phyloP scores from a whole-genome alignment of 2,888 invertebrate species.

The Hecatera dysodea region DNA sequence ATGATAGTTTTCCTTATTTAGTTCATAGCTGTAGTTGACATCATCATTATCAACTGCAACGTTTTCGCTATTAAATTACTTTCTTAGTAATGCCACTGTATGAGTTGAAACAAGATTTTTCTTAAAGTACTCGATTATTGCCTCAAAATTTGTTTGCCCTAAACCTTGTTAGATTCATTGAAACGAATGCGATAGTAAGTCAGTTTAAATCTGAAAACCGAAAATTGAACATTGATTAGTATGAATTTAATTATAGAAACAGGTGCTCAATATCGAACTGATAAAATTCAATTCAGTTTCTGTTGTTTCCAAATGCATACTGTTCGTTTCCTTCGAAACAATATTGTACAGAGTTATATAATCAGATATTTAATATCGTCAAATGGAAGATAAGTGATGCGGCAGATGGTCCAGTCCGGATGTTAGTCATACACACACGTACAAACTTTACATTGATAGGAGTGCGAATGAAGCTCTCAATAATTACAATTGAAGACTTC shows the following conservation, averaged over 20 bases:
- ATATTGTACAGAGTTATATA: slow-evolving; percentile 62
- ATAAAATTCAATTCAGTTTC: neutral
- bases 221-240: no score
- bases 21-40: slow-evolving; percentile 33
- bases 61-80: slow-evolving; percentile 1
- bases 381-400: slow-evolving; percentile 74
- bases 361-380: slow-evolving; percentile 76
- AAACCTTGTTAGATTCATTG: no score
- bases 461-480: slow-evolving; percentile 82
- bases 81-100: neutral
- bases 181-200: no score
- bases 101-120: slow-evolving; percentile 5
- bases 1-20: slow-evolving; percentile 43
- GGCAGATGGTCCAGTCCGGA: slow-evolving; percentile 86
- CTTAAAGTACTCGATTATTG: no score
- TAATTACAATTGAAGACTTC: slow-evolving; percentile 89
- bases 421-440: slow-evolving; percentile 83
- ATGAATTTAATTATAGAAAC: neutral
- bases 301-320: neutral
- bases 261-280: neutral
- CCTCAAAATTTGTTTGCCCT: neutral
- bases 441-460: slow-evolving; percentile 73
- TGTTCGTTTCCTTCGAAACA: neutral
- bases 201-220: no score
- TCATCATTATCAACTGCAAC: neutral